A percentile compares a stretch with the other conserved stretches of the same genome.
Conservation (phyloP, 2,888 invertebrate species). For the Leptogaster cylindrica region DNA sequence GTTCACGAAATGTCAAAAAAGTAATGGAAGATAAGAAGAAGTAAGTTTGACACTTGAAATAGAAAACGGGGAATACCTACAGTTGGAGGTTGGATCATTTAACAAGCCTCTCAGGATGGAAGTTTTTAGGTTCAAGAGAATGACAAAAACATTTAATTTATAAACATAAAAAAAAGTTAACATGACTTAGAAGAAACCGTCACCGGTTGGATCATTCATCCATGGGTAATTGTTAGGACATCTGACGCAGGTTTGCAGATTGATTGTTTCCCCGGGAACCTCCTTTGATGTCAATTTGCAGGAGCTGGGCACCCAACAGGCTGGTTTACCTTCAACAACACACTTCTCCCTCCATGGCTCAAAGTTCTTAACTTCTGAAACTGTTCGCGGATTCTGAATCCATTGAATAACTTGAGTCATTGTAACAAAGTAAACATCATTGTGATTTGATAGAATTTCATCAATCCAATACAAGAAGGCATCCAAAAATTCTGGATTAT, state of each 20-base stretch:
- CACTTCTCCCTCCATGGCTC: slow-evolving; percentile 96
- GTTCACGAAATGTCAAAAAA: slow-evolving; percentile 8
- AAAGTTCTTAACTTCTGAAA: slow-evolving; percentile 86
- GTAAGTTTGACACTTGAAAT: slow-evolving; percentile 3
- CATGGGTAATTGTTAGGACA: slow-evolving; percentile 96
- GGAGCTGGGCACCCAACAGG: slow-evolving; percentile 88
- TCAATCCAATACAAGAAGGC: slow-evolving; percentile 94
- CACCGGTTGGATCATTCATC: slow-evolving; percentile 83
- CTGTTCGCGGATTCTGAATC: slow-evolving; percentile 89
- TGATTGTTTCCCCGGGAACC: slow-evolving; percentile 92
- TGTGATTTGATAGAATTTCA: slow-evolving; percentile 82
- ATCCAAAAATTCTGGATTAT: slow-evolving; percentile 90
- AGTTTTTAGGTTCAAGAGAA: slow-evolving; percentile 20
- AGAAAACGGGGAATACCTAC: slow-evolving; percentile 5
- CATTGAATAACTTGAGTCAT: slow-evolving; percentile 97
- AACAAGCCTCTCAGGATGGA: background rate
- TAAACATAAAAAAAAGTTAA: slow-evolving; percentile 38
- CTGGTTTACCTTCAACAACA: slow-evolving; percentile 79
- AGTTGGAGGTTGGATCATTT: background rate
- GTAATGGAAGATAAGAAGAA: background rate
- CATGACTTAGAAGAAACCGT: slow-evolving; percentile 78
- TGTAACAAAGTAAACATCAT: slow-evolving; percentile 92
- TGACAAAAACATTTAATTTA: slow-evolving; percentile 33
- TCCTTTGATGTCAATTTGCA: slow-evolving; percentile 93
- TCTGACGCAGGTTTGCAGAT: slow-evolving; percentile 89